Percentiles rank a stretch among this genome's conserved stretches.
These are phyloP conservation scores for Folsomia manolachei DNA, from an alignment of 2,888 invertebrate species.

Conservation along the genomic window DNA sequence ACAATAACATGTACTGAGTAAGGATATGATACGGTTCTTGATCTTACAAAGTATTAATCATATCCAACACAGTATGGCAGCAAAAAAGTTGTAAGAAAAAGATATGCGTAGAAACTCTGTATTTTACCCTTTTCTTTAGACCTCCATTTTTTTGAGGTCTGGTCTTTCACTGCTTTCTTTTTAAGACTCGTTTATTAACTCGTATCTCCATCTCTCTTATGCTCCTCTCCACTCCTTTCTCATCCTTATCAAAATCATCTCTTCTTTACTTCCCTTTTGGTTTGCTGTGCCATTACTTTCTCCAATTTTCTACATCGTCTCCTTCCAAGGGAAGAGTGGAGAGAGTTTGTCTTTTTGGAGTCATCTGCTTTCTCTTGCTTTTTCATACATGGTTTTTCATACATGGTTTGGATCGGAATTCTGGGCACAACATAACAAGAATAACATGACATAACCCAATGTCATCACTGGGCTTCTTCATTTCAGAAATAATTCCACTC, in stretches of 20 bases:
- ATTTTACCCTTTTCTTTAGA: too few relatives aligned
- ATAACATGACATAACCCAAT: too few relatives aligned
- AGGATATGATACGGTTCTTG: too few relatives aligned
- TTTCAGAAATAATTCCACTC: too few relatives aligned
- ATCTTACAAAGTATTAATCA: too few relatives aligned
- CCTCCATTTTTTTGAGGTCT: too few relatives aligned
- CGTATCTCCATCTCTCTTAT: background rate
- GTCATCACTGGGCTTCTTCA: too few relatives aligned
- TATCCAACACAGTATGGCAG: too few relatives aligned
- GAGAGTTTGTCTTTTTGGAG: background rate
- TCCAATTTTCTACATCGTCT: slow-evolving; percentile 4
- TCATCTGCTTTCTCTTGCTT: background rate
- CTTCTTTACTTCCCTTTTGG: background rate
- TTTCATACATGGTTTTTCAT: background rate
- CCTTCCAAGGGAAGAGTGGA: background rate
- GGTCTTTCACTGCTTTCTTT: background rate
- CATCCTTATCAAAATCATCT: slow-evolving; percentile 13
- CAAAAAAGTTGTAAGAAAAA: too few relatives aligned
- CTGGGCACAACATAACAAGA: background rate
- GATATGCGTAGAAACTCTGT: too few relatives aligned
- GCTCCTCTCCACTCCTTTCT: background rate
- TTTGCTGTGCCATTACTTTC: background rate
- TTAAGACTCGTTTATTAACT: slow-evolving; percentile 13
- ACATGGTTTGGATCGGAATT: background rate
- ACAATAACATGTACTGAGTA: too few relatives aligned